These are phyloP conservation scores for Anthonomus grandis DNA, from an alignment of 1,140 invertebrate species.

Conservation along the genomic window DNA sequence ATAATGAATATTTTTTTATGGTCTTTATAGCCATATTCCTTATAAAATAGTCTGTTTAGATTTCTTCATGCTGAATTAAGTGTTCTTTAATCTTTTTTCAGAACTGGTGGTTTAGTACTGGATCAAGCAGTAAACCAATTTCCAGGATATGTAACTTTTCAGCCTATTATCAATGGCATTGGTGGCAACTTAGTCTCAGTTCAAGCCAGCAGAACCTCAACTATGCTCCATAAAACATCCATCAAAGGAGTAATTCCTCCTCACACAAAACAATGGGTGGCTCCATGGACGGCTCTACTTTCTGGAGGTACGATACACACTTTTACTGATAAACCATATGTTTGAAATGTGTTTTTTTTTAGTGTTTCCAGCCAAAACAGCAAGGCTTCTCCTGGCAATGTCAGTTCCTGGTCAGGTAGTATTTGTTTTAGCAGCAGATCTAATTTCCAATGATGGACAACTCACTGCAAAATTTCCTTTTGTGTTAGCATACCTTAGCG, in stretches of 20 bases:
- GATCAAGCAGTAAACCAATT: constrained; percentile 72
- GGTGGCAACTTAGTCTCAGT: constrained; percentile 96
- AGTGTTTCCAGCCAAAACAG: constrained; percentile 74
- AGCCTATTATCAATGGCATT: constrained; percentile 92
- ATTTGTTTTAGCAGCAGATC: constrained; percentile 82
- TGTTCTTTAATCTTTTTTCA: too few species aligned
- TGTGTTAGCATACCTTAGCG: constrained; percentile 62
- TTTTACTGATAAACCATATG: neutral
- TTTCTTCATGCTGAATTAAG: too few species aligned
- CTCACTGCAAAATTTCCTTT: constrained; percentile 61
- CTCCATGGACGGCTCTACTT: constrained; percentile 78
- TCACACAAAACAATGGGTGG: constrained; percentile 68
- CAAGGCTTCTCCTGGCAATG: constrained; percentile 80
- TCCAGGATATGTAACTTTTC: constrained; percentile 81
- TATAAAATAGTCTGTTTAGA: too few species aligned
- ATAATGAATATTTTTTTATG: neutral
- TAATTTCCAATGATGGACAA: constrained; percentile 57
- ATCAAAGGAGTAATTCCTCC: constrained; percentile 73
- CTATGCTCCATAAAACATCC: constrained; percentile 81
- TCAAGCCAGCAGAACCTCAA: constrained; percentile 93
- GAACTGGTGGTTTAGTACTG: constrained; percentile 75
- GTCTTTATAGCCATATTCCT: too few species aligned
- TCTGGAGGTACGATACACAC: constrained; percentile 65
- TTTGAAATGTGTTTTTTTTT: constrained; percentile 41
- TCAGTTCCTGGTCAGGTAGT: constrained; percentile 89